Percentiles rank a stretch among this genome's conserved stretches.
These are phyloP conservation scores for Temnothorax longispinosus DNA, from an alignment of 1,140 invertebrate species.

Conservation along the genomic window DNA sequence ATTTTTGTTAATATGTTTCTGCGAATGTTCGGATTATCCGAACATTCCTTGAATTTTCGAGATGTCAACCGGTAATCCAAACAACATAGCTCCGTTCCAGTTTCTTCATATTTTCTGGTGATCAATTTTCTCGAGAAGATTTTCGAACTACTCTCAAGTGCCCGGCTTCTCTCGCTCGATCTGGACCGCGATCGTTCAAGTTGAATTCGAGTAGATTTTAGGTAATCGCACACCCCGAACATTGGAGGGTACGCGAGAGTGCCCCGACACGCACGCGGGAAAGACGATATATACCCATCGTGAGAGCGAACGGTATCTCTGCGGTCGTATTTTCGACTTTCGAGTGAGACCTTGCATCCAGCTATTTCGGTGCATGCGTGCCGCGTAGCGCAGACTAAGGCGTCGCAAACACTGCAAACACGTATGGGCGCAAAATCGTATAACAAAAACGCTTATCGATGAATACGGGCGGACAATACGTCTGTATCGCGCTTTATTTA, in stretches of 20 bases:
- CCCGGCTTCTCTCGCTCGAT: background rate
- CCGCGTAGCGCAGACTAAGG: background rate
- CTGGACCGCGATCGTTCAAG: background rate
- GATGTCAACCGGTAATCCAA: background rate
- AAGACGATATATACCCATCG: constrained; percentile 30
- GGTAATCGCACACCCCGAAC: constrained; percentile 18
- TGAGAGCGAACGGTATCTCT: constrained; percentile 9
- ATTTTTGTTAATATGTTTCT: background rate
- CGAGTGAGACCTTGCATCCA: constrained; percentile 45
- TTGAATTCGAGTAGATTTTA: constrained; percentile 35
- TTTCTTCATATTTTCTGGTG: background rate
- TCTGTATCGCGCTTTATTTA: background rate
- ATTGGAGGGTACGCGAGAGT: constrained; percentile 22
- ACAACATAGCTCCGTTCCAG: too few species aligned
- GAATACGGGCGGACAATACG: background rate
- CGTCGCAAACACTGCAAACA: background rate
- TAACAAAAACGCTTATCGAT: constrained; percentile 25
- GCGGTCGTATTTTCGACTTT: constrained; percentile 53
- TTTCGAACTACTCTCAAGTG: background rate
- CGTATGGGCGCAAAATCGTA: constrained; percentile 6
- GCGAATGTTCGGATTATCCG: background rate
- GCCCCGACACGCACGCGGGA: constrained; percentile 20
- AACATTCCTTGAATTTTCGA: background rate
- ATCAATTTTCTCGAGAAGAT: background rate
- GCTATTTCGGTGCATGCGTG: constrained; percentile 52